phyloP scores from a whole-genome alignment of 2,113 vertebrate genomes.

The Macaca nemestrina region DNA sequence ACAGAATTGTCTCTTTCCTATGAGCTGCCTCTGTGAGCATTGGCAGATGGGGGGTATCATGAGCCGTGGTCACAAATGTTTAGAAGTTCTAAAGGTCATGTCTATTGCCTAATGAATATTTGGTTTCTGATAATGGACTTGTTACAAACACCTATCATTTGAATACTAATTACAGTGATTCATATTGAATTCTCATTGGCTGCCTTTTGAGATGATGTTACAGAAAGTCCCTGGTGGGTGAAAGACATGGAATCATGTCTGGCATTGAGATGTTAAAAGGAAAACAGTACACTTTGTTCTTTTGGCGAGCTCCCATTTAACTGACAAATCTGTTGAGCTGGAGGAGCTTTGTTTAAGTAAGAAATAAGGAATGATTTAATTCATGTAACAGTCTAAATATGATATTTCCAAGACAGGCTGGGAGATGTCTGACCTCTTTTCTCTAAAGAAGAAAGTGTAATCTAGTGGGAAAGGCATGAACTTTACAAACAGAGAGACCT shows the following conservation, averaged over 20 bases:
- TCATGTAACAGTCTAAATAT: conserved; percentile 61
- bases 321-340: conserved; percentile 45
- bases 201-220: conserved; percentile 32
- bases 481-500: conserved; percentile 4
- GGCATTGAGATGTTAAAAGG: conserved; percentile 52
- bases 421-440: conserved; percentile 30
- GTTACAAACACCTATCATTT: conserved; percentile 54
- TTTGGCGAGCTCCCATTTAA: conserved; percentile 39
- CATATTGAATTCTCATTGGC: conserved; percentile 42
- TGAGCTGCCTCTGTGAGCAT: not conserved
- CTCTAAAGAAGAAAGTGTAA: conserved; percentile 19
- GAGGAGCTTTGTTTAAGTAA: conserved; percentile 47
- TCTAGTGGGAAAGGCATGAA: conserved; percentile 57
- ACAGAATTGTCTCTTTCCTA: not conserved
- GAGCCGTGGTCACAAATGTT: conserved; percentile 19
- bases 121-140: conserved; percentile 59
- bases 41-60: not conserved
- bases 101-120: conserved; percentile 47
- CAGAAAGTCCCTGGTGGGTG: conserved; percentile 53
- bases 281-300: conserved; percentile 76
- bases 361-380: conserved; percentile 55
- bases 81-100: conserved; percentile 38
- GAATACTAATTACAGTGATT: conserved; percentile 34
- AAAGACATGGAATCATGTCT: conserved; percentile 57
- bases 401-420: conserved; percentile 50